A percentile compares a stretch with the other conserved stretches of the same genome.
Conservation (phyloP, 1,140 invertebrate species). For the Leptoteleia sp. region DNA sequence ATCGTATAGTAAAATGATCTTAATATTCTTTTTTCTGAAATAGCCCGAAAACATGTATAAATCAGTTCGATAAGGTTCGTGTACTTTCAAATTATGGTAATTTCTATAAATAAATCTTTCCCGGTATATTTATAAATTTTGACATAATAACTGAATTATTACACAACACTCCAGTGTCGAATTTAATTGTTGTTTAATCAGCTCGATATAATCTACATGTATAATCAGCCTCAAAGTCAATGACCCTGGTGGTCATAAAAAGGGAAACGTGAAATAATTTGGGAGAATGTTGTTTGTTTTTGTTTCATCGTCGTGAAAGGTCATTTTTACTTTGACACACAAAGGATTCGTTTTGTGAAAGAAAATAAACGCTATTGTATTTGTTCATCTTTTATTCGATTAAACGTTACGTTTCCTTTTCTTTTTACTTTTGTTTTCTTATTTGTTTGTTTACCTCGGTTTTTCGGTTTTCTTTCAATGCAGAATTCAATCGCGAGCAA, state of each 20-base stretch:
- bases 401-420: no score
- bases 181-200: constrained; percentile 12
- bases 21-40: no score
- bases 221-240: constrained; percentile 27
- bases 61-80: no score
- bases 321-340: not conserved
- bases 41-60: no score
- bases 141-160: not conserved
- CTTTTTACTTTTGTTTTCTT: no score
- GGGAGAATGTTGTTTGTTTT: constrained; percentile 15
- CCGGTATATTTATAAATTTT: constrained; percentile 3
- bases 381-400: not conserved
- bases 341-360: not conserved
- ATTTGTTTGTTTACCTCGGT: no score
- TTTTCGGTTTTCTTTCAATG: no score
- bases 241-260: constrained; percentile 13
- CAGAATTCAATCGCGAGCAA: no score
- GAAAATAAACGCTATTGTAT: not conserved
- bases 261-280: constrained; percentile 18
- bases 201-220: constrained; percentile 12
- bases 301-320: not conserved
- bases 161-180: constrained; percentile 4
- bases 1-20: no score
- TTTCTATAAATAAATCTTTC: no score
- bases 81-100: no score